Evolutionary conservation across 2,113 vertebrate genomes (phyloP), one percentile per base, ranked within the genome.

Genomic region (Limanda limanda): DNA sequence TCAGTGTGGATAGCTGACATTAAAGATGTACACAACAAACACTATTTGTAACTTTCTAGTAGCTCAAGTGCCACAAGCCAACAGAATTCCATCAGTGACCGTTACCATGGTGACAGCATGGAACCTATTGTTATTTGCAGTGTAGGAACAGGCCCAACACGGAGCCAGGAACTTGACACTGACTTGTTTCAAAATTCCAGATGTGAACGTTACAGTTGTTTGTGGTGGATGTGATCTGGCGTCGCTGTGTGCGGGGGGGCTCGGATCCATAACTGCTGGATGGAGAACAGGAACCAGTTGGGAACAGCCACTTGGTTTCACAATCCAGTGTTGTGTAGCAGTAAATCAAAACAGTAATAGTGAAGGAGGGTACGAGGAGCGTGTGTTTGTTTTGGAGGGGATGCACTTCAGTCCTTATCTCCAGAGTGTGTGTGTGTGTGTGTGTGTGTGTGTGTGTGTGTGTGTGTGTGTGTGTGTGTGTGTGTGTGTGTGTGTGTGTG

Each of bases 331-430:
- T 51, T 88, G 23, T 71, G 37, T 59, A 24, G 71, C 75, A 40
- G 71, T 68, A 79, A 81, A 89, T 78, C 74, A 85, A 73, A 83
- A 78, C 81, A 66, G 63, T 70, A 7, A 66, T 77, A 74, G 56
- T 8, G 21, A 45, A 51, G 47, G 47, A 51, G 47, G 47, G 14
- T 18, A 51, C 17, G 5, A 15, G 47, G 47, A 27, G 48, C 4
- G 56, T 0, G 63, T 61, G 82, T 68, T 75, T 74, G 54, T 76
- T 14, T 75, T 58, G 60, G 31, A 20, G 17, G 66, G 42, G 61
- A 48, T 65, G 57, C 18, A 35, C 21, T 59, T 77, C 58, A 74
- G 60, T 63, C 67, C 60, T 31, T 58, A 18, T 58, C 60, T 74
- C 13, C 65, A 52, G 51, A 71, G 62, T 48, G 45, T 61, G 25